Percentiles rank a stretch among this genome's conserved stretches.
Evolutionary conservation across 2,797 vertebrate species (phyloP).

Genomic region (Trachops cirrhosus): DNA sequence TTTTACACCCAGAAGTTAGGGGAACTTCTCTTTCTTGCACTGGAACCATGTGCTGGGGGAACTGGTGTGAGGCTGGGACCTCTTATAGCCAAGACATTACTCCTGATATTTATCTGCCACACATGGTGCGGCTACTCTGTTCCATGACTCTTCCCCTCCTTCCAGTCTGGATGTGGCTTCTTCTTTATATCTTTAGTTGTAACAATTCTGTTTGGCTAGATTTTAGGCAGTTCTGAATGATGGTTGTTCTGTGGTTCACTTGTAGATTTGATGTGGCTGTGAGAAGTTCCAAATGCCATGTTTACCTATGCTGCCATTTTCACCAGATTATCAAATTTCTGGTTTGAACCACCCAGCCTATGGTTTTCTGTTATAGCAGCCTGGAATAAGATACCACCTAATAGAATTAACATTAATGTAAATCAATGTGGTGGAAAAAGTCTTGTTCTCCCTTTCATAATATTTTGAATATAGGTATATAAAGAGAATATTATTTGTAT

Average conservation of each 20-base stretch:
- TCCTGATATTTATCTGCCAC: background rate
- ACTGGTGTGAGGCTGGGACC: background rate
- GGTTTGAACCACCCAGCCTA: background rate
- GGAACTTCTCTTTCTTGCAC: background rate
- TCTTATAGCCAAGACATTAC: background rate
- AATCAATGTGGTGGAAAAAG: background rate
- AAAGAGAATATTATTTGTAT: background rate
- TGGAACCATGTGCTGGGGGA: background rate
- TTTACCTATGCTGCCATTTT: background rate
- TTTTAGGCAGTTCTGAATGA: background rate
- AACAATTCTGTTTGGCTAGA: background rate
- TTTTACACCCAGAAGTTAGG: background rate
- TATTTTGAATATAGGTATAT: background rate
- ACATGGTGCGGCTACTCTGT: background rate
- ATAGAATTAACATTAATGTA: background rate
- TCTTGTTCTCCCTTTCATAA: background rate
- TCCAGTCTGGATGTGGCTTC: background rate
- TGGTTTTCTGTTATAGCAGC: background rate
- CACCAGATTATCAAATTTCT: background rate
- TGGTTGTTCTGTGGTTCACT: background rate
- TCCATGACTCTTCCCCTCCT: background rate
- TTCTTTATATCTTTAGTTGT: background rate
- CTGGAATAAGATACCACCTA: background rate
- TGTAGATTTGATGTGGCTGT: background rate
- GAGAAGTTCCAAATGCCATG: background rate